A percentile compares a stretch with the other conserved stretches of the same genome.
These are phyloP conservation scores for Cactoblastis cactorum DNA, from an alignment of 2,888 invertebrate species.

Conservation along the genomic window DNA sequence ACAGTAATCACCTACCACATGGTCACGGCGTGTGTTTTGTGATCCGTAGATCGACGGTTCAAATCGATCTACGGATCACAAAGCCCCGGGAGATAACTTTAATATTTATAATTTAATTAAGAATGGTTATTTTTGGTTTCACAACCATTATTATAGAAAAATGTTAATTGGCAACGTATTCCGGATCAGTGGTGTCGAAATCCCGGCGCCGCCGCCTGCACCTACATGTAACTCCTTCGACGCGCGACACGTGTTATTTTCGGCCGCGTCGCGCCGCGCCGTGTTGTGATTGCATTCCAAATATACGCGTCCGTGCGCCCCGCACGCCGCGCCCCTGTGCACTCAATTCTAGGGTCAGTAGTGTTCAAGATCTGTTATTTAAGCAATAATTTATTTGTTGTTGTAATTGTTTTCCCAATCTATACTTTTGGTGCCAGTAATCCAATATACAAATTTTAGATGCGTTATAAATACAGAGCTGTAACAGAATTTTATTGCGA, in stretches of 20 bases:
- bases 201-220: background rate
- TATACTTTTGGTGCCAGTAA: too few relatives aligned
- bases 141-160: background rate
- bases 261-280: constrained; percentile 16
- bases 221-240: constrained; percentile 16
- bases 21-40: too few relatives aligned
- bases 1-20: too few relatives aligned
- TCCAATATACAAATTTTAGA: too few relatives aligned
- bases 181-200: background rate
- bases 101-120: too few relatives aligned
- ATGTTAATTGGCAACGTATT: constrained; percentile 6
- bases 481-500: too few relatives aligned
- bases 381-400: too few relatives aligned
- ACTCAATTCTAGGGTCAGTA: background rate
- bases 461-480: too few relatives aligned
- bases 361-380: background rate
- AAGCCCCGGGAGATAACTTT: too few relatives aligned
- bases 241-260: constrained; percentile 33
- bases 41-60: too few relatives aligned
- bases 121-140: background rate
- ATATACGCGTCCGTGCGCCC: constrained; percentile 26
- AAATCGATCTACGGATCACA: too few relatives aligned
- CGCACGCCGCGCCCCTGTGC: constrained; percentile 5
- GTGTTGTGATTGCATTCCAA: constrained; percentile 38
- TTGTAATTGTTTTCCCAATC: too few relatives aligned